phyloP scores from a whole-genome alignment of 2,797 vertebrate species.

The Podarcis lilfordi region DNA sequence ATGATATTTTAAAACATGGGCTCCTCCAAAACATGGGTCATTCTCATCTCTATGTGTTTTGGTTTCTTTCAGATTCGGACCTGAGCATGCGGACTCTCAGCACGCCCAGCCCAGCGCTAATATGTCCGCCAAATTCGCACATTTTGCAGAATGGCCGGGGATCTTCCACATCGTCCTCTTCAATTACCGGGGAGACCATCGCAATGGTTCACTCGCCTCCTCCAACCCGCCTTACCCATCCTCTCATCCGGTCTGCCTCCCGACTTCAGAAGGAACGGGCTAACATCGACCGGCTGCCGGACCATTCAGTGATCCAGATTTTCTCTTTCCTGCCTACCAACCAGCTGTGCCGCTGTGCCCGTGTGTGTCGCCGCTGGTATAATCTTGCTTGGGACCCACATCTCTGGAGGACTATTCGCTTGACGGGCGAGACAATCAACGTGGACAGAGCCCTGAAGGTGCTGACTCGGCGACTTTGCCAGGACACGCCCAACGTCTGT shows the following conservation, averaged over 20 bases:
- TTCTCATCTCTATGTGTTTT: slow-evolving; percentile 51
- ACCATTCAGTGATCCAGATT: slow-evolving; percentile 88
- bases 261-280: slow-evolving; percentile 85
- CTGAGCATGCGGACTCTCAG: slow-evolving; percentile 93
- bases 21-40: background rate
- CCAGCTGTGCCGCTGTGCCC: slow-evolving; percentile 94
- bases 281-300: slow-evolving; percentile 90
- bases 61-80: slow-evolving; percentile 87
- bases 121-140: slow-evolving; percentile 84
- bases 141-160: slow-evolving; percentile 89
- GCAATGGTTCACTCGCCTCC: slow-evolving; percentile 90
- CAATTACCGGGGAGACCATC: slow-evolving; percentile 89
- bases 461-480: slow-evolving; percentile 94
- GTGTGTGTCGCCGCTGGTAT: slow-evolving; percentile 96
- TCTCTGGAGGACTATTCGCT: slow-evolving; percentile 90
- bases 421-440: slow-evolving; percentile 91
- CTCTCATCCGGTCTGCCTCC: slow-evolving; percentile 83
- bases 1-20: background rate
- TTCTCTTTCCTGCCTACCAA: slow-evolving; percentile 95
- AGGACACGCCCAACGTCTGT: slow-evolving; percentile 98
- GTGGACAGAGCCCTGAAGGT: slow-evolving; percentile 93
- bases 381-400: slow-evolving; percentile 96
- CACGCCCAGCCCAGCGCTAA: slow-evolving; percentile 94
- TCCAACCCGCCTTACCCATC: slow-evolving; percentile 81
- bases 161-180: slow-evolving; percentile 90